Evolutionary conservation across 30 jellyfish, hydroid and myxozoan species (phyloP), one percentile per base, ranked within the genome.

Genomic region (Aurelia coerulea): DNA sequence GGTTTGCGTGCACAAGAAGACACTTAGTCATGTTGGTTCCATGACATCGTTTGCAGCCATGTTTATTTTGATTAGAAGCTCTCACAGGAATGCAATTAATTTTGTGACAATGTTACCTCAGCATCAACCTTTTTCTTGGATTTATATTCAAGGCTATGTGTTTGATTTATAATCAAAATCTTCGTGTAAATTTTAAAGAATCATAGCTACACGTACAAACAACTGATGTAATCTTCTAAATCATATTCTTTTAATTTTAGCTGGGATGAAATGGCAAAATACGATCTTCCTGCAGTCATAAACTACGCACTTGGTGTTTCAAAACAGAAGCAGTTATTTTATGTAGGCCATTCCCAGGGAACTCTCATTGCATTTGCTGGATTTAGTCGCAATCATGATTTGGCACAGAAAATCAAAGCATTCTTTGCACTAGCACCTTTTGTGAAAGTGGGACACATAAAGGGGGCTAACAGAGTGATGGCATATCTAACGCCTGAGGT

Each of bases 301-400:
- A 73, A 91, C 62, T 96, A 96, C 86, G 97, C 90, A 34, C 68
- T 96, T 0, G 42, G 71, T 16, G 90, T 65, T 8, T 62, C 97
- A 13, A 78, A 78, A 37, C 94, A 86, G 68, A 60, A 68, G 62
- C 91, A 91, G 77, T 42, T 96, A 50, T 84, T 79, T 56, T 96
- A 96, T 37, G 92, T 91, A 33, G 99, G 99, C 5, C 99, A 96
- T 78, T 96, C 99, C 3, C 99, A 96, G 78, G 98, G 98, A 79
- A 95, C 99, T 5, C 58, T 80, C 39, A 89, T 95, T 88, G 99
- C 88, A 3, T 95, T 95, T 78, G 95, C 95, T 56, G 96, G 78
- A 46, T 90, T 95, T 68, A 79, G 94, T 5, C 90, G 83, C 62
- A 78, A 89, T 65, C 91, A 64, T 14, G 99, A 68, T 8, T 90